Evolutionary conservation across 2,888 invertebrate genomes (phyloP).

Genomic region (Trileptium ribeirensis): DNA sequence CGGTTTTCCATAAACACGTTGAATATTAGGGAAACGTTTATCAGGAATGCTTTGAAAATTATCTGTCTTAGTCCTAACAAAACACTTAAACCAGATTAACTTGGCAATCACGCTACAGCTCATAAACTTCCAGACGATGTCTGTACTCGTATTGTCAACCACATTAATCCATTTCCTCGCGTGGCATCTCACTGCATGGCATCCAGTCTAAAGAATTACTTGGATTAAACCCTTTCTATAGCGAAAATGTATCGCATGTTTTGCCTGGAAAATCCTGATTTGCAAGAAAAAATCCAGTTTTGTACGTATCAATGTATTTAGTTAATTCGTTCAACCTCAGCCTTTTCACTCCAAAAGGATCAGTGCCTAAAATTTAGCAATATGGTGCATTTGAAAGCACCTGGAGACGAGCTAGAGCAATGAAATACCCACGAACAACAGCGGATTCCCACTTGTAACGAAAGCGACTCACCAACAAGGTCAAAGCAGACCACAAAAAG

Average conservation of each 20-base stretch:
- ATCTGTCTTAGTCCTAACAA: background rate
- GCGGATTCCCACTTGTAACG: background rate
- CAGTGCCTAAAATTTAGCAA: background rate
- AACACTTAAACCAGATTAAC: background rate
- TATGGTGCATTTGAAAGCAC: background rate
- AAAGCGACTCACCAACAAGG: background rate
- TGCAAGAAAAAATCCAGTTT: too few relatives aligned
- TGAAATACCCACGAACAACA: too few relatives aligned
- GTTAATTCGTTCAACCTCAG: background rate
- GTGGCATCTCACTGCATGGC: conserved; percentile 1
- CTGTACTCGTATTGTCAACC: background rate
- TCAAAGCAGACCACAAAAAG: background rate
- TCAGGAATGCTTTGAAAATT: background rate
- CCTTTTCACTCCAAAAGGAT: conserved; percentile 18
- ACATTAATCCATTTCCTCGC: conserved; percentile 20
- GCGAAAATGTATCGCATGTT: conserved; percentile 19
- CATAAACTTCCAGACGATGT: conserved; percentile 10
- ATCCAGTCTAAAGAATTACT: background rate
- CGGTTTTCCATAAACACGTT: background rate
- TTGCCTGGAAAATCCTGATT: too few relatives aligned
- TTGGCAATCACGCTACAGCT: background rate
- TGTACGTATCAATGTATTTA: too few relatives aligned
- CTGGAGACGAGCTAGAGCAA: background rate
- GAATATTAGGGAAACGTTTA: background rate
- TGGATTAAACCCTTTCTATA: background rate